phyloP scores from a whole-genome alignment of 2,113 vertebrate genomes.

The Crotophaga sulcirostris region DNA sequence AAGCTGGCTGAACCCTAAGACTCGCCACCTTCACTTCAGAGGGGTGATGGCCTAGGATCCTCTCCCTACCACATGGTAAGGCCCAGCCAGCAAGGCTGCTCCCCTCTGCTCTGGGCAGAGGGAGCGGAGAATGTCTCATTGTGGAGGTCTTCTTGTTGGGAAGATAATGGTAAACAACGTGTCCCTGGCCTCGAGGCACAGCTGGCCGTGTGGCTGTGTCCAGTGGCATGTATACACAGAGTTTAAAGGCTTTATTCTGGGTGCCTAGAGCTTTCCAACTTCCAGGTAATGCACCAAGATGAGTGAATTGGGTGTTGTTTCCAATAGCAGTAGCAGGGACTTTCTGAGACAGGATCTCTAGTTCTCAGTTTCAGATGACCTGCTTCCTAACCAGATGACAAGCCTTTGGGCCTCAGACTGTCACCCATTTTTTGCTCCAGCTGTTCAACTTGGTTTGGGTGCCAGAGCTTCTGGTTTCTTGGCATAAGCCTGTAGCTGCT shows the following conservation, averaged over 20 bases:
- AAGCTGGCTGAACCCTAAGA: conserved; percentile 35
- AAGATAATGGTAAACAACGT: background rate
- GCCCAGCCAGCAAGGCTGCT: background rate
- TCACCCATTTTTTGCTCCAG: background rate
- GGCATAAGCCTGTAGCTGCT: conserved; percentile 16
- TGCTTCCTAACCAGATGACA: background rate
- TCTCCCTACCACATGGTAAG: background rate
- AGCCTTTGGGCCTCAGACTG: background rate
- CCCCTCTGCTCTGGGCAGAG: background rate
- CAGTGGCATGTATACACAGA: background rate
- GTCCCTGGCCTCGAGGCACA: background rate
- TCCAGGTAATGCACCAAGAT: background rate
- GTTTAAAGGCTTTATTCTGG: conserved; percentile 60
- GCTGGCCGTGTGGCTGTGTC: background rate
- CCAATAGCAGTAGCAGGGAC: background rate
- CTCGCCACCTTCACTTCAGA: conserved; percentile 7
- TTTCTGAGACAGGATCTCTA: background rate
- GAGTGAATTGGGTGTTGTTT: background rate
- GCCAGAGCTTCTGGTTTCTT: conserved; percentile 7
- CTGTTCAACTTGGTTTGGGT: conserved; percentile 28
- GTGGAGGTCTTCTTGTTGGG: conserved; percentile 3
- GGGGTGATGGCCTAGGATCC: conserved; percentile 18
- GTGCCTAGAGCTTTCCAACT: conserved; percentile 29
- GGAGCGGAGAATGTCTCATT: background rate
- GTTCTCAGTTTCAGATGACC: background rate